phyloP scores from a whole-genome alignment of 2,888 invertebrate species.

The Xanthia icteritia region DNA sequence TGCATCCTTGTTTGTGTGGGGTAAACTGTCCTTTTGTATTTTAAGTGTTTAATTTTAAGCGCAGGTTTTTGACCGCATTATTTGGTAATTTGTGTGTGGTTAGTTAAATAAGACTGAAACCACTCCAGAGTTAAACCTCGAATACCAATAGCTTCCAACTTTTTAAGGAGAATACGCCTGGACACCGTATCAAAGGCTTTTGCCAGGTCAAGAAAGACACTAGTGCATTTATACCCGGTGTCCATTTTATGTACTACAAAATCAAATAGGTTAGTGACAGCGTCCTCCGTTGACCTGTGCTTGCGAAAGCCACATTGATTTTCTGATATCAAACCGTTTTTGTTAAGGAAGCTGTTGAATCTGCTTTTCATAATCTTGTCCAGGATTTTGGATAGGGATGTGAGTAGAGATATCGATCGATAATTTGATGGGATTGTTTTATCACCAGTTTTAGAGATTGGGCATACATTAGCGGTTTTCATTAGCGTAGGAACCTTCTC shows the following conservation, averaged over 20 bases:
- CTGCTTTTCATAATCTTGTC: too few species aligned
- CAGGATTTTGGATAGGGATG: too few species aligned
- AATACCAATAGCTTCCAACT: background rate
- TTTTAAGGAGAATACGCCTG: background rate
- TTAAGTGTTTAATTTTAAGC: conserved; percentile 13
- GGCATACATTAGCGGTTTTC: too few species aligned
- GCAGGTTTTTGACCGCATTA: conserved; percentile 1
- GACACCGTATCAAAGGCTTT: background rate
- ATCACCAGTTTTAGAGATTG: too few species aligned
- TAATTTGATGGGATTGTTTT: too few species aligned
- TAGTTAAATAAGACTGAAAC: background rate
- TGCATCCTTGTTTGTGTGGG: conserved; percentile 60
- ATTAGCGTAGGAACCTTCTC: too few species aligned
- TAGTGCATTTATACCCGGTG: background rate
- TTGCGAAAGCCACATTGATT: background rate
- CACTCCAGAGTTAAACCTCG: background rate
- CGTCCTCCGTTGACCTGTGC: background rate
- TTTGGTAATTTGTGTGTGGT: background rate
- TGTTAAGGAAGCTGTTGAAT: too few species aligned
- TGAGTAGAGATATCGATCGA: too few species aligned
- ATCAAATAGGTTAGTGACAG: background rate
- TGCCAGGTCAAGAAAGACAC: background rate
- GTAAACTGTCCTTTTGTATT: conserved; percentile 49
- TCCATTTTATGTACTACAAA: background rate
- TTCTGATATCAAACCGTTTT: too few species aligned